phyloP scores from a whole-genome alignment of 2,888 invertebrate species.

The Oxystoma pomonae region DNA sequence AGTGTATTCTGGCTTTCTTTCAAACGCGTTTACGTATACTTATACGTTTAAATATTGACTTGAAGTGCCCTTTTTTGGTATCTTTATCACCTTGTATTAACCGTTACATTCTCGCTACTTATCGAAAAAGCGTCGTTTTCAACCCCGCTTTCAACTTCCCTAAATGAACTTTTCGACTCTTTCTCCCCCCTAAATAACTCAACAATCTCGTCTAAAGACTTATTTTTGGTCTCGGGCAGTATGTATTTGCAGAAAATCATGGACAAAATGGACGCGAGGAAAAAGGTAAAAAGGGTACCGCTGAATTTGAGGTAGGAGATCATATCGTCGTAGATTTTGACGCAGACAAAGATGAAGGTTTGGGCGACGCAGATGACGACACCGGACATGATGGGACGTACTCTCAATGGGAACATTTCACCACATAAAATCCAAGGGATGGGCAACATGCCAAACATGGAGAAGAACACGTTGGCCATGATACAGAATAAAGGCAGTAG shows the following conservation, averaged over 20 bases:
- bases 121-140: constrained; percentile 33
- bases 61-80: too few species aligned
- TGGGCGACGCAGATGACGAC: constrained; percentile 68
- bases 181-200: constrained; percentile 53
- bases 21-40: too few species aligned
- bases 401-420: constrained; percentile 65
- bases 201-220: constrained; percentile 65
- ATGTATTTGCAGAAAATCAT: constrained; percentile 58
- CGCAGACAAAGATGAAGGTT: constrained; percentile 63
- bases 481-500: constrained; percentile 57
- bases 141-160: constrained; percentile 39
- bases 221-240: constrained; percentile 68
- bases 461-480: constrained; percentile 64
- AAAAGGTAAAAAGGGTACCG: constrained; percentile 62
- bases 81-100: too few species aligned
- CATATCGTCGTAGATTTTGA: constrained; percentile 66
- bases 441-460: constrained; percentile 71
- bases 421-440: constrained; percentile 74
- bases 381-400: constrained; percentile 66
- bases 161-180: constrained; percentile 37
- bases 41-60: too few species aligned
- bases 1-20: too few species aligned
- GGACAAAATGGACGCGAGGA: constrained; percentile 56
- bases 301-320: constrained; percentile 56
- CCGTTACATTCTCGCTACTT: too few species aligned